Conservation (phyloP, 2,113 vertebrate genomes). For the Sinocyclocheilus anshuiensis region DNA sequence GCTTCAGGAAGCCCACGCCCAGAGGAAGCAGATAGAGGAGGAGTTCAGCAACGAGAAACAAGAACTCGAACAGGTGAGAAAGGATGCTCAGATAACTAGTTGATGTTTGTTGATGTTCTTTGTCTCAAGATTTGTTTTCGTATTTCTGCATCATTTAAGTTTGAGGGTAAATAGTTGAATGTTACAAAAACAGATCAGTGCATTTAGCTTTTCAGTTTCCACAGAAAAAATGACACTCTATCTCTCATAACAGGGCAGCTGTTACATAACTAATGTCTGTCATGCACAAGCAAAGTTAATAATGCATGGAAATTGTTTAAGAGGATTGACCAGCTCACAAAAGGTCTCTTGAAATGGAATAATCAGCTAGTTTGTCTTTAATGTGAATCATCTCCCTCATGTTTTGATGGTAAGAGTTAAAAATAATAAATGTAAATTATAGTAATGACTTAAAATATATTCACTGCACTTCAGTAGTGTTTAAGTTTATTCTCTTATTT, state of each 20-base stretch:
- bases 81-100: not conserved
- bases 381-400: not conserved
- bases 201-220: not conserved
- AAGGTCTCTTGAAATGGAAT: not conserved
- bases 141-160: not conserved
- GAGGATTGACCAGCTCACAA: not conserved
- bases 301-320: conserved; percentile 13
- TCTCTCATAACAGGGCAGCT: not conserved
- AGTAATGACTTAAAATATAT: not conserved
- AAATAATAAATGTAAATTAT: not conserved
- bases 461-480: not conserved
- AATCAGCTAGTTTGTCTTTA: not conserved
- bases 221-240: not conserved
- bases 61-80: conserved; percentile 79
- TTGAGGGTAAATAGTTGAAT: not conserved
- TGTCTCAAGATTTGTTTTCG: not conserved
- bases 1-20: conserved; percentile 74
- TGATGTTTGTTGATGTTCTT: not conserved
- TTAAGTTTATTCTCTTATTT: not conserved
- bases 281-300: not conserved
- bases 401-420: not conserved
- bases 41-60: conserved; percentile 79
- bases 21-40: conserved; percentile 81
- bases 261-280: not conserved
- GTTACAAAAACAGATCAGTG: not conserved